Base-by-base conservation (phyloP, 2,888 invertebrate genomes). In the Odontocerum albicorne region DNA sequence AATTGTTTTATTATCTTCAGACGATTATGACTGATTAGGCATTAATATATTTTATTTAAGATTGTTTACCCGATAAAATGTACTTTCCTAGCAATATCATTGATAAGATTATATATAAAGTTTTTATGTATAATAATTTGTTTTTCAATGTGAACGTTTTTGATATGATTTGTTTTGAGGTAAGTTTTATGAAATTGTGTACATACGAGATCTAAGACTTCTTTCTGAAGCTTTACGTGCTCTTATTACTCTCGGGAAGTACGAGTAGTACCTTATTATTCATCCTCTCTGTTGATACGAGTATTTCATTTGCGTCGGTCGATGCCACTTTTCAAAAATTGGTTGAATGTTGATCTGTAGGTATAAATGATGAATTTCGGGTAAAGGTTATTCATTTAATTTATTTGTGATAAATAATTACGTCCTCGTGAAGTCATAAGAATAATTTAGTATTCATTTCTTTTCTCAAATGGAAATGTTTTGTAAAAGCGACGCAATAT, bases 21-120 rank as follows among this genome's bases (percentile, higher is more conserved):
- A 52, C 55, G 45, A 58, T 58, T 55, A 35, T 47, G 59, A 59
- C 59, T 59, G 59, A 59, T 45, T 59, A 59, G 52, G 20, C 27
- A 32, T 49, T 54, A 54, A 55, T 57, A 42, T 27, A 32, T 52
- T 52, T 50, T 43, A 36, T 49, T 45, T 33, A 45, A 33, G 22
- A 27, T 39, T 22, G 39, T 50, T 46, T 40, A 39, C 13, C 32
- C 17, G 31, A 6, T 27, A 36, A 31, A 15, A n/a, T 19, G 15
- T 4, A 42, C 2, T 20, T 27, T 43, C 19, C 32, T 51, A 51
- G 45, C 31, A 20, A 55, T 45, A 45, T 19, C 40, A 36, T 38
- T 19, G 22, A 10, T 33, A 35, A 55, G 13, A 38, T 12, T 13
- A 16, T 3, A 7, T 10, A n/a, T 32, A 10, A 27, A 35, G 17